Evolutionary conservation across 1,140 invertebrate genomes (phyloP).

Genomic region (Drosophila mojavensis): DNA sequence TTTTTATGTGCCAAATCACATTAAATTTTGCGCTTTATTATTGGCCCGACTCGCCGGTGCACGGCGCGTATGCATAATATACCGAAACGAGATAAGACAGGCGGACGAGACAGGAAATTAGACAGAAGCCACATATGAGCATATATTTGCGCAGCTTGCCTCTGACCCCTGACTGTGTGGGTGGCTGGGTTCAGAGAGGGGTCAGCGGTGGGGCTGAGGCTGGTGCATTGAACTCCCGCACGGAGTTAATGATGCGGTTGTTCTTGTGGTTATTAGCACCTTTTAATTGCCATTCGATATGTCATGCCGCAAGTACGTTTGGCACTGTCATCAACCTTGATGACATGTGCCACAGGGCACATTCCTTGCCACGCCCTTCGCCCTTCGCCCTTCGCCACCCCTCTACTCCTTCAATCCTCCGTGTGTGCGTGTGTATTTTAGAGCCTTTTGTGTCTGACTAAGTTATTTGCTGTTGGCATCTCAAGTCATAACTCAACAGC

Average conservation of each 20-base stretch:
- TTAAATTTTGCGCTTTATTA: constrained; percentile 73
- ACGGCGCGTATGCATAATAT: constrained; percentile 78
- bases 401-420: not conserved
- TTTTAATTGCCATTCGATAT: constrained; percentile 79
- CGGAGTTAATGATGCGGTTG: constrained; percentile 56
- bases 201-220: not conserved
- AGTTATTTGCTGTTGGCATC: constrained; percentile 71
- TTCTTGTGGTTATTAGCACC: constrained; percentile 49
- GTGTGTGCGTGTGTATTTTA: constrained; percentile 57
- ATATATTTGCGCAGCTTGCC: constrained; percentile 26
- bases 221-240: constrained; percentile 51
- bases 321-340: constrained; percentile 73
- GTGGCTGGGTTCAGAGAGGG: not conserved
- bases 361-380: not conserved
- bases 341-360: constrained; percentile 7
- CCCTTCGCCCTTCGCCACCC: not conserved
- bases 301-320: constrained; percentile 41
- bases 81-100: constrained; percentile 71
- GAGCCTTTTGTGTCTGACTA: constrained; percentile 78
- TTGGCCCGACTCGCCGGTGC: constrained; percentile 36
- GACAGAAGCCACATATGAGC: constrained; percentile 11
- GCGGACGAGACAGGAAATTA: constrained; percentile 77
- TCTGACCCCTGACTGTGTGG: not conserved
- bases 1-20: constrained; percentile 78
- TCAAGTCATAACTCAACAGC: constrained; percentile 67